Conservation (phyloP, 1,140 invertebrate genomes). For the Bombus pascuorum region DNA sequence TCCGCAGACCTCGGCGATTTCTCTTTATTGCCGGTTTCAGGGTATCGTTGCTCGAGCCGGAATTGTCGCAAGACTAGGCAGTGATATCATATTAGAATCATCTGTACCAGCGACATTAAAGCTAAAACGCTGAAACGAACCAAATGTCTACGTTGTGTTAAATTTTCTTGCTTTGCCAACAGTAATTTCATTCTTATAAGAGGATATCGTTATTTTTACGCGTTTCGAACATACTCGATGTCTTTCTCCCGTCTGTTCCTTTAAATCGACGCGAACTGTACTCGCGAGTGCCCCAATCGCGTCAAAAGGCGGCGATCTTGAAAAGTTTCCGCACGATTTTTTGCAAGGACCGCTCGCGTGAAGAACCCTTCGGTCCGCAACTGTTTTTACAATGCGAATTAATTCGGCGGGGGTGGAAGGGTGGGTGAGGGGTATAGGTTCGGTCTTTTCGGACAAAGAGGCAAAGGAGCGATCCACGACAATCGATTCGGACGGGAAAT, state of each 20-base stretch:
- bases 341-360: too few species aligned
- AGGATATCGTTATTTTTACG: neutral
- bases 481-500: conserved; percentile 68
- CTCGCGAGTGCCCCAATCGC: too few species aligned
- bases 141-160: too few species aligned
- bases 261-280: too few species aligned
- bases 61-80: neutral
- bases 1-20: neutral
- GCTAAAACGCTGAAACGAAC: too few species aligned
- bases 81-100: too few species aligned
- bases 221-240: neutral
- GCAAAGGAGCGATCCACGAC: conserved; percentile 55
- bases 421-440: neutral
- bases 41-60: neutral
- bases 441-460: conserved; percentile 56
- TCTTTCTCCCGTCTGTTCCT: too few species aligned
- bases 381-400: conserved; percentile 54
- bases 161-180: neutral
- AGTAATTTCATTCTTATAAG: neutral
- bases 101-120: too few species aligned
- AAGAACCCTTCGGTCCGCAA: neutral
- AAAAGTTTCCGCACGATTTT: too few species aligned
- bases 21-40: neutral
- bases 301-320: neutral
- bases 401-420: conserved; percentile 30